Conservation (phyloP, 2,888 invertebrate genomes). For the Lypha dubia region DNA sequence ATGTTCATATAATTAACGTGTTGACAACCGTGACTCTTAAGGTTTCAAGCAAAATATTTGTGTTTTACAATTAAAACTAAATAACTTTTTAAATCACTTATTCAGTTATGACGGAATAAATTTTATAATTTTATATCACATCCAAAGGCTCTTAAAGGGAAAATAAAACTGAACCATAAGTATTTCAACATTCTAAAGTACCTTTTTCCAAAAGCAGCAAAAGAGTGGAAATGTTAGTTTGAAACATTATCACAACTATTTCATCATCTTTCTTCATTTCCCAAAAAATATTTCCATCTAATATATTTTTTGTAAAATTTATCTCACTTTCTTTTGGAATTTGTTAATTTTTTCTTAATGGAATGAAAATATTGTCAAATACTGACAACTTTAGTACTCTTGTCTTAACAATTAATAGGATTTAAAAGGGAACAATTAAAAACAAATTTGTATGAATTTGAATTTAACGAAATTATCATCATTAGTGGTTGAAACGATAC, state of each 20-base stretch:
- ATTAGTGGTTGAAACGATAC: conserved; percentile 58
- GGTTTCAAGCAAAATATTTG: conserved; percentile 26
- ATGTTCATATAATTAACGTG: conserved; percentile 32
- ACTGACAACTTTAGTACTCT: conserved; percentile 12
- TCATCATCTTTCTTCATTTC: background rate
- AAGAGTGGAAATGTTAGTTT: too few relatives aligned
- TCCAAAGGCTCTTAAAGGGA: conserved; percentile 2
- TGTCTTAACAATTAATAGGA: conserved; percentile 32
- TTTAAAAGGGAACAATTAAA: conserved; percentile 13
- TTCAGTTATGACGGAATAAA: conserved; percentile 13
- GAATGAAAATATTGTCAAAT: background rate
- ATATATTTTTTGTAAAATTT: background rate
- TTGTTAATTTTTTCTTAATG: too few relatives aligned
- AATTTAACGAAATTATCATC: conserved; percentile 50
- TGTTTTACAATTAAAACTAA: conserved; percentile 19
- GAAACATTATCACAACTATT: background rate
- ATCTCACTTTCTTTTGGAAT: conserved; percentile 24
- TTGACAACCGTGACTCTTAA: conserved; percentile 33
- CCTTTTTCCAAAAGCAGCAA: too few relatives aligned
- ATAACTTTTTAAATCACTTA: conserved; percentile 35
- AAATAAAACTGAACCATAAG: background rate
- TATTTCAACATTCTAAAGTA: too few relatives aligned
- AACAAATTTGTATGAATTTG: conserved; percentile 45
- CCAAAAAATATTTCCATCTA: background rate
- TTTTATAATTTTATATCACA: conserved; percentile 7